Base-by-base conservation (phyloP, 2,797 vertebrate species). In the Xenops minutus region DNA sequence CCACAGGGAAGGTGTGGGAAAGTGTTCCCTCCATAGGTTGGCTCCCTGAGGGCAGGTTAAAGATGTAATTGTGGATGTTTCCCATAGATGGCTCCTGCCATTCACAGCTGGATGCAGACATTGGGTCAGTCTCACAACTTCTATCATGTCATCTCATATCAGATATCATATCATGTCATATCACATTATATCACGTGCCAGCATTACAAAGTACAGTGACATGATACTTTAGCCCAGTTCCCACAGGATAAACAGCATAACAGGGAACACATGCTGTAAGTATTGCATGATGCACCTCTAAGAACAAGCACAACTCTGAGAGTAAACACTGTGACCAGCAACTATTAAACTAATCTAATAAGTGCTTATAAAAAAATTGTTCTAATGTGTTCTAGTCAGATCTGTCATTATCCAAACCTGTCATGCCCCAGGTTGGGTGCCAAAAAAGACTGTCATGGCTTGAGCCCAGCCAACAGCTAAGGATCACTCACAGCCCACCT, bases 141-240 rank as follows among this genome's bases (percentile, higher is more conserved):
- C 2, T 30, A 36, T 58, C 56, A 20, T 39, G 12, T 49, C 46
- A 29, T 17, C 10, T 17, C 15, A 29, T 51, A 37, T 37, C 58
- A 54, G 18, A 52, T 30, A 10, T 17, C 29, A 29, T 29, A 51
- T n/a, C n/a, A n/a, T n/a, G n/a, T 51, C 26, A 51, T 10, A 29
- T 52, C 11, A 29, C 37, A 58, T n/a, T 56, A 1, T 59, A 13
- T 2, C 34, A 1, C 5, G 49, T 36, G 63, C 32, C 71, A 14
- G 44, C 4, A 2, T 5, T 6, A 12, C 49, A 26, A 39, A 39
- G 79, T 1, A 1, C 51, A 16, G 24, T 8, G 0, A 17, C 66
- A 9, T 23, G 24, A 32, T 20, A 32, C 7, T 73, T 34, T 0
- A 23, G 51, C 58, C 39, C n/a, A 0, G 23, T 3, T 44, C 72